Evolutionary conservation across 1,140 invertebrate species (phyloP).

Genomic region (Drosophila chauvacae): DNA sequence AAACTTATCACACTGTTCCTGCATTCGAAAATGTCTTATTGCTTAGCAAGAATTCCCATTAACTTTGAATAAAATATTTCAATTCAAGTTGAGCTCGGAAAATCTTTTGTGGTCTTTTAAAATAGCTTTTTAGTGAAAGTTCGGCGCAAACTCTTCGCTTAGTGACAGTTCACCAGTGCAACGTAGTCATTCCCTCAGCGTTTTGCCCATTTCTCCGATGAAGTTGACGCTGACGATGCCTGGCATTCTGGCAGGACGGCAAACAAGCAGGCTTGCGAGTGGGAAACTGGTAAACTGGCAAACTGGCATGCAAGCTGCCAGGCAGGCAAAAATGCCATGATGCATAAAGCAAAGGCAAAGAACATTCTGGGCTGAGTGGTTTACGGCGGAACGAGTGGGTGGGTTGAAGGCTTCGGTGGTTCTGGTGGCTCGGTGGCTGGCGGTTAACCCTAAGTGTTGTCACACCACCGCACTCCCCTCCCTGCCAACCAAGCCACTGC

Average conservation of each 20-base stretch:
- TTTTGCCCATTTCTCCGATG: slow-evolving; percentile 28
- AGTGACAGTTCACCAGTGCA: slow-evolving; percentile 21
- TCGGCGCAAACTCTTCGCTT: slow-evolving; percentile 5
- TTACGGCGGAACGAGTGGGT: background rate
- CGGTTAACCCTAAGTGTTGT: slow-evolving; percentile 81
- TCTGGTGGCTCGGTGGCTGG: slow-evolving; percentile 51
- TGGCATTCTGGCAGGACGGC: slow-evolving; percentile 35
- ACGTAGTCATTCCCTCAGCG: slow-evolving; percentile 25
- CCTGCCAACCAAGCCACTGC: slow-evolving; percentile 28
- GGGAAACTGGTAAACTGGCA: slow-evolving; percentile 11
- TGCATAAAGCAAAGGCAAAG: slow-evolving; percentile 61
- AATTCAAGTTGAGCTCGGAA: background rate
- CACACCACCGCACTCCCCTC: slow-evolving; percentile 35
- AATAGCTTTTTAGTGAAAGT: slow-evolving; percentile 7
- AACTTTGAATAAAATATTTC: slow-evolving; percentile 13
- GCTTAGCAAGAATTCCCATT: slow-evolving; percentile 1
- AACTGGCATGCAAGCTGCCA: slow-evolving; percentile 21
- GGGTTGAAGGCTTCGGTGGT: slow-evolving; percentile 6
- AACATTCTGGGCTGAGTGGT: slow-evolving; percentile 47
- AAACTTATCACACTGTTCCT: background rate
- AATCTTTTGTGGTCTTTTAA: background rate
- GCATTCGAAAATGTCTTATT: background rate
- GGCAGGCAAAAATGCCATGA: slow-evolving; percentile 51
- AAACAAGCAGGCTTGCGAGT: slow-evolving; percentile 13
- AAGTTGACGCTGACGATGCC: slow-evolving; percentile 46